phyloP scores from a whole-genome alignment of 2,113 vertebrate species.

The Plotosus lineatus region DNA sequence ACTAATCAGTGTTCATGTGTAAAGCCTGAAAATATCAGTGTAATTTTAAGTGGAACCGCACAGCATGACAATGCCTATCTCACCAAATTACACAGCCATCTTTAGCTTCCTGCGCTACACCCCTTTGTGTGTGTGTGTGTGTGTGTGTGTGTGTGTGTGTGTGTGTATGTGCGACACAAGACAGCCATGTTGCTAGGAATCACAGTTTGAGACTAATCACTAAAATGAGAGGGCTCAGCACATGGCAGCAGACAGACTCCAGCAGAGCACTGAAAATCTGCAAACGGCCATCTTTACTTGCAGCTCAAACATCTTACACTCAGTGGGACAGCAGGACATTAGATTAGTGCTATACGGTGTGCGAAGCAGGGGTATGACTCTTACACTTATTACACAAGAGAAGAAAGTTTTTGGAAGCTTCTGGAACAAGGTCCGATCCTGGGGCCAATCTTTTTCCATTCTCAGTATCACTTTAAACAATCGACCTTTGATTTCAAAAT shows the following conservation, averaged over 20 bases:
- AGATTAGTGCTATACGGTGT: slow-evolving; percentile 17
- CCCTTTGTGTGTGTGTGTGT: slow-evolving; percentile 34
- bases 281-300: slow-evolving; percentile 67
- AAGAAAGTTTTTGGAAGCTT: slow-evolving; percentile 9
- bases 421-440: slow-evolving; percentile 7
- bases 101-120: slow-evolving; percentile 35
- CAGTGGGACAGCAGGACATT: slow-evolving; percentile 5
- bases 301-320: slow-evolving; percentile 7
- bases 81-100: slow-evolving; percentile 43
- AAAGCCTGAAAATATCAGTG: slow-evolving; percentile 12
- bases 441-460: not conserved
- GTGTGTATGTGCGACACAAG: slow-evolving; percentile 42
- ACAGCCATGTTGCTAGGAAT: slow-evolving; percentile 50
- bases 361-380: slow-evolving; percentile 15
- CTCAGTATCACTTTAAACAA: slow-evolving; percentile 9
- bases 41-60: slow-evolving; percentile 27
- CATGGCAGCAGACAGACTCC: slow-evolving; percentile 12
- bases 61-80: slow-evolving; percentile 35
- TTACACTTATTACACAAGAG: slow-evolving; percentile 17
- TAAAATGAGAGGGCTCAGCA: slow-evolving; percentile 41
- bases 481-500: not conserved
- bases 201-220: slow-evolving; percentile 44
- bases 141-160: slow-evolving; percentile 32
- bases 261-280: slow-evolving; percentile 43
- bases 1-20: slow-evolving; percentile 4